Evolutionary conservation across 2,113 vertebrate species (phyloP).

Genomic region (Chaetodon auriga): DNA sequence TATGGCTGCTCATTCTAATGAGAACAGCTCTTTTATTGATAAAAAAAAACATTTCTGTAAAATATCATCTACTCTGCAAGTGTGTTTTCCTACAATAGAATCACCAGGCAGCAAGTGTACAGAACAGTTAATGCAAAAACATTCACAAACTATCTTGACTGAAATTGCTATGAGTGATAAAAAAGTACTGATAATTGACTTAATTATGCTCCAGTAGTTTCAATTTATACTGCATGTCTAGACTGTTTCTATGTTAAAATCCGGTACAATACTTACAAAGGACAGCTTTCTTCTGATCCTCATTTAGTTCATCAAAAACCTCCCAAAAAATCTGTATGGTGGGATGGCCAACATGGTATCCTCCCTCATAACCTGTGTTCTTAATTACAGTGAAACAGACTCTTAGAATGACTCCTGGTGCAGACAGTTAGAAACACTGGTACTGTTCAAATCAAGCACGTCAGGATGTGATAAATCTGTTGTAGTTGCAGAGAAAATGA

Average conservation of each 20-base stretch:
- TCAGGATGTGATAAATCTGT: background rate
- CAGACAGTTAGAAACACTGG: background rate
- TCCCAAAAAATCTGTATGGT: slow-evolving; percentile 87
- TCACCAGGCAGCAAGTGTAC: background rate
- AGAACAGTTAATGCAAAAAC: background rate
- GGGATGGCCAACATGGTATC: slow-evolving; percentile 71
- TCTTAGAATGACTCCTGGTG: background rate
- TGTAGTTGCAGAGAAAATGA: background rate
- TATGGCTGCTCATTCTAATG: no score
- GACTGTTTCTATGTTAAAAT: background rate
- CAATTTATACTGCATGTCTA: no score
- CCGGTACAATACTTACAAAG: slow-evolving; percentile 82
- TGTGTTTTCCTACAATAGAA: background rate
- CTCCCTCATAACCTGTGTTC: slow-evolving; percentile 79
- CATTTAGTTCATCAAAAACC: slow-evolving; percentile 85
- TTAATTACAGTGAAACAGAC: slow-evolving; percentile 63
- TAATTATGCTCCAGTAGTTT: no score
- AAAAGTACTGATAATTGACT: background rate
- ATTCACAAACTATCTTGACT: background rate
- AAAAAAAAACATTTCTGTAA: no score
- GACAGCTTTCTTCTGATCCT: slow-evolving; percentile 85
- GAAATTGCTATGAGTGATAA: background rate
- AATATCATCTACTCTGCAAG: background rate
- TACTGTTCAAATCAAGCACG: background rate
- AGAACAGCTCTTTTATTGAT: no score